These are phyloP conservation scores for Drosophila prolongata DNA, from an alignment of 2,888 invertebrate genomes.

Conservation along the genomic window DNA sequence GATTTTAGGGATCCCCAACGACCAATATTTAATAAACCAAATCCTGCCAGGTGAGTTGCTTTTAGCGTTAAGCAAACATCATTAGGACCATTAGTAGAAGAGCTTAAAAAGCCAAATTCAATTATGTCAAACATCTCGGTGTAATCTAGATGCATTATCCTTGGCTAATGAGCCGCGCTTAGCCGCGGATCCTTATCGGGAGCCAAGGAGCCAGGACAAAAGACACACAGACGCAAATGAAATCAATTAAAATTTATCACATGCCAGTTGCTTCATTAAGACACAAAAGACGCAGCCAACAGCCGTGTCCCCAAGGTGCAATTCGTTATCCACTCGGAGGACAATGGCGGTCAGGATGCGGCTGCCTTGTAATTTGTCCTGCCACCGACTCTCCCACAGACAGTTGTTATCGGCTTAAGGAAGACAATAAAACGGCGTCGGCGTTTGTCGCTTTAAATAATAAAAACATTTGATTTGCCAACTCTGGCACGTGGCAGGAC, in stretches of 20 bases:
- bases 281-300: slow-evolving; percentile 27
- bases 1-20: not conserved
- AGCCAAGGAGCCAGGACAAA: slow-evolving; percentile 29
- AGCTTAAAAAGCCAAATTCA: slow-evolving; percentile 55
- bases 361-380: slow-evolving; percentile 76
- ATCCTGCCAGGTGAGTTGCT: not conserved
- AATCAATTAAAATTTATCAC: slow-evolving; percentile 80
- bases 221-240: slow-evolving; percentile 52
- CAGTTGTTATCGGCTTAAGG: slow-evolving; percentile 54
- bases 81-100: slow-evolving; percentile 44
- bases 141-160: slow-evolving; percentile 72
- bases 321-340: slow-evolving; percentile 74
- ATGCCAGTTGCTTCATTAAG: slow-evolving; percentile 64
- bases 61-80: slow-evolving; percentile 5
- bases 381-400: slow-evolving; percentile 27
- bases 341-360: slow-evolving; percentile 79
- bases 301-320: slow-evolving; percentile 71
- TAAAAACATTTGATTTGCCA: slow-evolving; percentile 81
- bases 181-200: slow-evolving; percentile 54
- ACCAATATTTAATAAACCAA: slow-evolving; percentile 10
- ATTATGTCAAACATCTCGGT: slow-evolving; percentile 67
- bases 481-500: slow-evolving; percentile 71
- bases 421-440: slow-evolving; percentile 72
- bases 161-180: slow-evolving; percentile 65
- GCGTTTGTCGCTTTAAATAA: slow-evolving; percentile 77